These are phyloP conservation scores for Lagocephalus sceleratus DNA, from an alignment of 2,797 vertebrate genomes.

Conservation along the genomic window DNA sequence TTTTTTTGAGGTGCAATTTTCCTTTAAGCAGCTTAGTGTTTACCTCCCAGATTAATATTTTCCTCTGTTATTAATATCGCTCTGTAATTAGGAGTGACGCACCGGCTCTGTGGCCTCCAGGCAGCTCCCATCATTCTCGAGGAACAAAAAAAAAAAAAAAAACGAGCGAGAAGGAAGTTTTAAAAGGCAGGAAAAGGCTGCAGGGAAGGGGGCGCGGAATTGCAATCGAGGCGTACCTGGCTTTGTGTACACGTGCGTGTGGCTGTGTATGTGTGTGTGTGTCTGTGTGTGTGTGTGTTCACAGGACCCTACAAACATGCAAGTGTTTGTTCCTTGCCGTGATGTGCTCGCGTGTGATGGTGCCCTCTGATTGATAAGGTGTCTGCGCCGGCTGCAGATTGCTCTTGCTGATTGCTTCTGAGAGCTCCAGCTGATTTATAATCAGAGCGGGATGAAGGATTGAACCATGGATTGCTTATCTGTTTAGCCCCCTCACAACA, in stretches of 20 bases:
- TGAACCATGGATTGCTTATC: slow-evolving; percentile 74
- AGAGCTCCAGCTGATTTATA: slow-evolving; percentile 77
- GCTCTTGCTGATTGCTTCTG: slow-evolving; percentile 75
- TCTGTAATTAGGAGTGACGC: slow-evolving; percentile 75
- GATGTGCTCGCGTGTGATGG: slow-evolving; percentile 59
- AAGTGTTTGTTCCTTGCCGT: slow-evolving; percentile 40
- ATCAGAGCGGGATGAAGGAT: slow-evolving; percentile 75
- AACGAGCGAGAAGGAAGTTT: slow-evolving; percentile 46
- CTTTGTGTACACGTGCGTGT: slow-evolving; percentile 35
- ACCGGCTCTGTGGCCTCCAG: slow-evolving; percentile 53
- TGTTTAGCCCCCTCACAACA: slow-evolving; percentile 69
- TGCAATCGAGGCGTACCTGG: slow-evolving; percentile 47
- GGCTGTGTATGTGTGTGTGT: slow-evolving; percentile 12
- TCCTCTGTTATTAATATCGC: slow-evolving; percentile 76
- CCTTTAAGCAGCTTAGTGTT: slow-evolving; percentile 77
- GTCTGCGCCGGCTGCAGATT: slow-evolving; percentile 73
- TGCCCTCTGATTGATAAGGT: slow-evolving; percentile 73
- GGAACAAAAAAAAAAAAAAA: slow-evolving; percentile 22
- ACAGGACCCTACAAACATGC: slow-evolving; percentile 24
- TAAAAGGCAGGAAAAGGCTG: slow-evolving; percentile 37
- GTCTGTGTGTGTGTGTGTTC: slow-evolving; percentile 11
- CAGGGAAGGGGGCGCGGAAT: slow-evolving; percentile 46
- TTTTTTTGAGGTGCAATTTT: slow-evolving; percentile 72
- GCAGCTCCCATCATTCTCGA: slow-evolving; percentile 58
- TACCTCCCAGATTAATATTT: slow-evolving; percentile 79